Evolutionary conservation across 2,113 vertebrate genomes (phyloP).

Genomic region (Arothron firmamentum): DNA sequence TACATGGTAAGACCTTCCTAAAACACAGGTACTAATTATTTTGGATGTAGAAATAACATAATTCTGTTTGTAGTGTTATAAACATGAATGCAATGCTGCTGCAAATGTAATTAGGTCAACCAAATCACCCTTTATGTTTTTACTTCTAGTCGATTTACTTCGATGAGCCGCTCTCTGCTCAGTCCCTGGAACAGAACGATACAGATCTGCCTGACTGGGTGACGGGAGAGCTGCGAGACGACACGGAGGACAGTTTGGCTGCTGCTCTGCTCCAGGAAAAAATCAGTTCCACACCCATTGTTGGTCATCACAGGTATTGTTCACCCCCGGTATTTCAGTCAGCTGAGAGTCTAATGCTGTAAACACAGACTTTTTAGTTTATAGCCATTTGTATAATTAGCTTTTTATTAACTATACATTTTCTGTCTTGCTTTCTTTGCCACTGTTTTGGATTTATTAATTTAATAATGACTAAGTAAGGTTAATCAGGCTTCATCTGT

Average conservation of each 20-base stretch:
- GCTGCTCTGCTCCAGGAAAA: conserved; percentile 53
- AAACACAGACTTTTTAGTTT: no score
- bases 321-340: no score
- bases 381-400: no score
- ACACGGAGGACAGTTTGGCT: conserved; percentile 58
- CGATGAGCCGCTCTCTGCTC: conserved; percentile 77
- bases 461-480: no score
- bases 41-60: no score
- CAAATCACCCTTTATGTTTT: not conserved
- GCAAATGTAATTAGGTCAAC: not conserved
- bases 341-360: no score
- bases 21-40: no score
- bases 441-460: no score
- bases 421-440: no score
- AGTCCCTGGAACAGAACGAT: conserved; percentile 32
- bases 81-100: not conserved
- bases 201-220: conserved; percentile 80
- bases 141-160: conserved; percentile 84
- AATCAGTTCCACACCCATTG: conserved; percentile 32
- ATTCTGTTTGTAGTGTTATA: not conserved
- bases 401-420: no score
- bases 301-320: conserved; percentile 52
- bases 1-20: conserved; percentile 81
- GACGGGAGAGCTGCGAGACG: conserved; percentile 72
- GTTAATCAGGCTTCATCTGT: no score